A percentile compares a stretch with the other conserved stretches of the same genome.
These are phyloP conservation scores for Xenus cinereus DNA, from an alignment of 2,113 vertebrate species.

Conservation along the genomic window DNA sequence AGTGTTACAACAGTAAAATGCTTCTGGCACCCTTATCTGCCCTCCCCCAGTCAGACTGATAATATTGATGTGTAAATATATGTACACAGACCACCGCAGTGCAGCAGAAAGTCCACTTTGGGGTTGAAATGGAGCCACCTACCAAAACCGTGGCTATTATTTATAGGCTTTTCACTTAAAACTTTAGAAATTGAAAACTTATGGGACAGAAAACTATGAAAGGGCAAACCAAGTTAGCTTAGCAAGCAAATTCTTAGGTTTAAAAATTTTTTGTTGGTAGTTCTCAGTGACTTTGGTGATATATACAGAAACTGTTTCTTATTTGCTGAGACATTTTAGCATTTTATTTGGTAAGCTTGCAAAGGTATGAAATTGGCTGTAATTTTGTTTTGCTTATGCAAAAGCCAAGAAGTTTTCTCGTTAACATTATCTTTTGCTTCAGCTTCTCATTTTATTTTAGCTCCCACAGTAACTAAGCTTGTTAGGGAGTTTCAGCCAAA, in stretches of 20 bases:
- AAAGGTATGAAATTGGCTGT: not conserved
- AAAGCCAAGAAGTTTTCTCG: not conserved
- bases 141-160: not conserved
- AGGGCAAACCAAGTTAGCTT: not conserved
- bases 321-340: not conserved
- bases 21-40: not conserved
- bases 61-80: not conserved
- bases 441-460: constrained; percentile 25
- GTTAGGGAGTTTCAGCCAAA: constrained; percentile 32
- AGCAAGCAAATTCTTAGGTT: not conserved
- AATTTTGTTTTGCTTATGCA: not conserved
- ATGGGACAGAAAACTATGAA: not conserved
- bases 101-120: not conserved
- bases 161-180: not conserved
- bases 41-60: not conserved
- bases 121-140: not conserved
- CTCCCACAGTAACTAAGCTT: constrained; percentile 30
- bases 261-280: not conserved
- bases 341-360: not conserved
- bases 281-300: not conserved
- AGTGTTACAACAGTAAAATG: not conserved
- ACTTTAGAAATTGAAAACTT: not conserved
- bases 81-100: not conserved
- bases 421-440: constrained; percentile 16
- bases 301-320: not conserved